phyloP scores from a whole-genome alignment of 1,140 invertebrate genomes.

The Calephelis virginiensis region DNA sequence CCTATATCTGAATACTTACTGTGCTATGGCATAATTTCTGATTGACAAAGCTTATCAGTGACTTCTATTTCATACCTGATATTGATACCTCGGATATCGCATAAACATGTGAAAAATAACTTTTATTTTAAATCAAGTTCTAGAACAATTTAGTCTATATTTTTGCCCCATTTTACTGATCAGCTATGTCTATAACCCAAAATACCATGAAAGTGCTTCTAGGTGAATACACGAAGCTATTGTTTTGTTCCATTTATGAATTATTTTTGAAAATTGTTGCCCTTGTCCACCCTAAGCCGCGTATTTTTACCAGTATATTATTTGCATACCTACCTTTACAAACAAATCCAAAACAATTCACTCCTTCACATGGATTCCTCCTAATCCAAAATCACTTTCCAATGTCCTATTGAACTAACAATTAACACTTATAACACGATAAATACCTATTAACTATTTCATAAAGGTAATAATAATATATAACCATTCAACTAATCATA shows the following conservation, averaged over 20 bases:
- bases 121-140: no score
- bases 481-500: not conserved
- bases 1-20: constrained; percentile 47
- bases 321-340: constrained; percentile 34
- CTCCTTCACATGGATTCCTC: not conserved
- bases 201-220: constrained; percentile 66
- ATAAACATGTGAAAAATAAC: no score
- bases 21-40: constrained; percentile 60
- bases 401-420: constrained; percentile 29
- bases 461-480: constrained; percentile 7
- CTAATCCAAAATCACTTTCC: constrained; percentile 44
- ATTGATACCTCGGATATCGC: no score
- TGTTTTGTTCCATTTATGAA: constrained; percentile 64
- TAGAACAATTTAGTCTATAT: not conserved
- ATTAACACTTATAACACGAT: constrained; percentile 22
- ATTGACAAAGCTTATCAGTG: constrained; percentile 52
- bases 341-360: constrained; percentile 2
- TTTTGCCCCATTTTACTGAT: constrained; percentile 31
- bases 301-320: constrained; percentile 59
- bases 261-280: constrained; percentile 55
- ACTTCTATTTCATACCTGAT: not conserved
- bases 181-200: constrained; percentile 50
- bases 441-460: constrained; percentile 11
- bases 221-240: constrained; percentile 71
- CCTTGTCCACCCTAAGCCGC: constrained; percentile 69